Evolutionary conservation across 1,140 invertebrate species (phyloP).

Genomic region (Chironomus tepperi): DNA sequence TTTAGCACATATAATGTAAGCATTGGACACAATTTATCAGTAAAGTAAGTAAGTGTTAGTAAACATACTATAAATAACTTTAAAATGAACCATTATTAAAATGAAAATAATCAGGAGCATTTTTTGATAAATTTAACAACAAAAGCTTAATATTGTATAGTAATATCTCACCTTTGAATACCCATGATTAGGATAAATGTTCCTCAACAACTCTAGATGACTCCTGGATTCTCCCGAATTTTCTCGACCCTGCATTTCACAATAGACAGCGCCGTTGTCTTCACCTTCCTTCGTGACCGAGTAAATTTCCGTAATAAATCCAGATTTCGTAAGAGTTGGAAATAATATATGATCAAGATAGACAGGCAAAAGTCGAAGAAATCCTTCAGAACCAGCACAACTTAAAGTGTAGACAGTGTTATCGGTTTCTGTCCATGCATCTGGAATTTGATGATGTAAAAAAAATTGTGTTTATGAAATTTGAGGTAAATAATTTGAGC

Average conservation of each 20-base stretch:
- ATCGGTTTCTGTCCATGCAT: conserved; percentile 55
- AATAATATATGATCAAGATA: conserved; percentile 85
- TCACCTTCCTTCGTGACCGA: conserved; percentile 80
- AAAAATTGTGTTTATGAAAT: conserved; percentile 21
- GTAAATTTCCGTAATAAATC: conserved; percentile 83
- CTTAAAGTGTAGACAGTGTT: conserved; percentile 84
- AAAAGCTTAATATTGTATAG: no score
- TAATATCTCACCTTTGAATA: conserved; percentile 54
- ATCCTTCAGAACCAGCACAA: conserved; percentile 79
- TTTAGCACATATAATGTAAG: no score
- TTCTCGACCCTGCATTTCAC: conserved; percentile 83
- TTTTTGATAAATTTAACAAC: no score
- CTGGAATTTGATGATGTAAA: conserved; percentile 26
- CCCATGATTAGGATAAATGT: conserved; percentile 69
- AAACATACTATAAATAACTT: no score
- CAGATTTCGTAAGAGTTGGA: conserved; percentile 70
- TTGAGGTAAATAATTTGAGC: not conserved
- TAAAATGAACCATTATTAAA: no score
- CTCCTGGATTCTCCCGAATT: conserved; percentile 65
- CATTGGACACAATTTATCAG: no score
- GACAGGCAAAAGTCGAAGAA: conserved; percentile 78
- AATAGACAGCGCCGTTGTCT: conserved; percentile 87
- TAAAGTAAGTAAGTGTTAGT: no score
- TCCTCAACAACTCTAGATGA: conserved; percentile 51
- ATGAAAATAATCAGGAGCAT: no score